Conservation (phyloP, 2,797 vertebrate species). For the Acanthis flammea region DNA sequence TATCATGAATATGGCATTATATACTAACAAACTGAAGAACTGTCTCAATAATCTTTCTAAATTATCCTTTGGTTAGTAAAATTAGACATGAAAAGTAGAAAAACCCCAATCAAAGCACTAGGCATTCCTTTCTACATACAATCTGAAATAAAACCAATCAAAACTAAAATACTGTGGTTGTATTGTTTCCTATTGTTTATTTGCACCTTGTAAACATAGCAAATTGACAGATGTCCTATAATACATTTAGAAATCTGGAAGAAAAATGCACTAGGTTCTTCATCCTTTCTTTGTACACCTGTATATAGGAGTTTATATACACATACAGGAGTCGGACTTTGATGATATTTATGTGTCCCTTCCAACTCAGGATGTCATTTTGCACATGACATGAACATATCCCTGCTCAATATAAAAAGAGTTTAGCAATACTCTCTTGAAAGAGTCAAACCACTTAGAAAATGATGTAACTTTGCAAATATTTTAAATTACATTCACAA, state of each 20-base stretch:
- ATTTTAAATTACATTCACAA: background rate
- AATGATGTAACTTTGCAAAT: background rate
- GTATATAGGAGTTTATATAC: background rate
- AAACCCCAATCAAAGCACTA: background rate
- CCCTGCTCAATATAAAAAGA: background rate
- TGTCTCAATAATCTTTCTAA: background rate
- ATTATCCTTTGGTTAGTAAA: background rate
- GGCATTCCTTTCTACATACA: background rate
- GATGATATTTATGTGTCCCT: background rate
- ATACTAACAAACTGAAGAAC: background rate
- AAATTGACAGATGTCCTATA: background rate
- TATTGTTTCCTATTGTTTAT: background rate
- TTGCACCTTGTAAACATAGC: background rate
- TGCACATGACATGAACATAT: rapidly evolving
- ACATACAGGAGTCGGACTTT: background rate
- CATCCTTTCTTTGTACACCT: background rate
- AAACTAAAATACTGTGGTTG: background rate
- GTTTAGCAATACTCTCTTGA: background rate
- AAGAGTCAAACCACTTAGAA: background rate
- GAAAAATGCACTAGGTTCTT: background rate
- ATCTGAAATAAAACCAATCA: background rate
- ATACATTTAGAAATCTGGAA: background rate
- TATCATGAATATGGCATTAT: background rate
- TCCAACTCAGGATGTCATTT: background rate
- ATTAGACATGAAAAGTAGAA: background rate